Evolutionary conservation across 2,888 invertebrate genomes (phyloP), one percentile per base, ranked within the genome.

Genomic region (Brachypterus glaber): DNA sequence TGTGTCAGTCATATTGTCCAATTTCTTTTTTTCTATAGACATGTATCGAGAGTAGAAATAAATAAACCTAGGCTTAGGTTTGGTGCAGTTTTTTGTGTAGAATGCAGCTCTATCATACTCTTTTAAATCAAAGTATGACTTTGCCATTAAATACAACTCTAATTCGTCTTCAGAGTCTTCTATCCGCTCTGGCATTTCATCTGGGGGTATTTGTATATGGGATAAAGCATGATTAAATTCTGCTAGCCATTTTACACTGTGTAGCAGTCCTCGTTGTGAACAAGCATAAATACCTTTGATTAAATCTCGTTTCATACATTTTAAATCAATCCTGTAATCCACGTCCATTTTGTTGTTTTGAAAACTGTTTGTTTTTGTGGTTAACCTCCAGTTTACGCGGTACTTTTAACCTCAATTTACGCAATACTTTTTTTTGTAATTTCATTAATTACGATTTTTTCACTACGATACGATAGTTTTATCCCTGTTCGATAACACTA

Each of bases 101-200:
- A 81, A 81, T 0, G 88, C 85, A 37, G 86, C 82, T 55, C 89
- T 73, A 54, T 91, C 90, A 62, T 90, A 95, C 63, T 96, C 95
- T 51, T 86, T 83, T 30, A 84, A 70, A 64, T 93, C 90, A 59
- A 91, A 92, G 61, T 88, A 92, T 45, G 83, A 81, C 62, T 88
- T 90, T 0, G 89, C 87, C 47, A 92, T 62, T 26, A 74, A 72
- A 60, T 86, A 92, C 15, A 71, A 68, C 55, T 86, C 85, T 45
- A 72, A 71, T 51, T 87, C 85, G 39, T 79, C 75, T 16, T 68
- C 68, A 5, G 67, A 62, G 31, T 72, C 69, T 4, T 69, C 62
- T 25, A 70, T 61, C 31, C 71, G 68, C 3, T 64, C 58, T 2
- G 61, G 55, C 29, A 66, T 58, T 37, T 79, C 76, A 46, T 74